phyloP scores from a whole-genome alignment of 2,113 vertebrate genomes.

The Otocyon megalotis region DNA sequence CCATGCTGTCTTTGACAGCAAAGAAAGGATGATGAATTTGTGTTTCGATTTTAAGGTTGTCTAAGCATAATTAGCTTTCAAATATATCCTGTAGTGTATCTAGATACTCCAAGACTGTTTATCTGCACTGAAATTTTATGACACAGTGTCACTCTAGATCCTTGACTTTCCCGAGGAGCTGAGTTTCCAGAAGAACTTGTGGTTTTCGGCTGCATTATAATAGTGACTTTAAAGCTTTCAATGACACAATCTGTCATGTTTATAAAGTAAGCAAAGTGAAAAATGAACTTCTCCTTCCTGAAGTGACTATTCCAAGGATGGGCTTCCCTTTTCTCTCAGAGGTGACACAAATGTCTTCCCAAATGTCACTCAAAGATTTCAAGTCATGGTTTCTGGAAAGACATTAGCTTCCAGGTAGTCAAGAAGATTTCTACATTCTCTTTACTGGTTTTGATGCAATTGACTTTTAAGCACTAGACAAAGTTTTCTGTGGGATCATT shows the following conservation, averaged over 20 bases:
- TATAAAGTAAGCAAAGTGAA: background rate
- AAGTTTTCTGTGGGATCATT: background rate
- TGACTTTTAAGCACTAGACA: background rate
- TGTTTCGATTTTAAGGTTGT: background rate
- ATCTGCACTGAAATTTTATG: background rate
- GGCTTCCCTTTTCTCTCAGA: conserved; percentile 3
- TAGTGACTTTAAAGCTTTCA: background rate
- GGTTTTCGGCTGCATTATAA: background rate
- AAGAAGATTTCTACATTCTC: background rate
- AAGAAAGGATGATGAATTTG: background rate
- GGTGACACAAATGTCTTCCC: background rate
- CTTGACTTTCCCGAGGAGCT: conserved; percentile 33
- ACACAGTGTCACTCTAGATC: background rate
- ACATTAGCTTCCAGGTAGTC: background rate
- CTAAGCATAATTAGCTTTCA: background rate
- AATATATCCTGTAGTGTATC: background rate
- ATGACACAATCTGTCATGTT: background rate
- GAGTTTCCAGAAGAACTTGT: background rate
- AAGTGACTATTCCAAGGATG: background rate
- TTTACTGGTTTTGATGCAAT: background rate
- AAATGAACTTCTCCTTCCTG: background rate
- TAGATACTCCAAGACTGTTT: background rate
- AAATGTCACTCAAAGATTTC: conserved; percentile 28
- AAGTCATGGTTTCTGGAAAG: conserved; percentile 12
- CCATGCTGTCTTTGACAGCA: background rate